A percentile compares a stretch with the other conserved stretches of the same genome.
These are phyloP conservation scores for Barbus barbus DNA, from an alignment of 2,113 vertebrate genomes.

Conservation along the genomic window DNA sequence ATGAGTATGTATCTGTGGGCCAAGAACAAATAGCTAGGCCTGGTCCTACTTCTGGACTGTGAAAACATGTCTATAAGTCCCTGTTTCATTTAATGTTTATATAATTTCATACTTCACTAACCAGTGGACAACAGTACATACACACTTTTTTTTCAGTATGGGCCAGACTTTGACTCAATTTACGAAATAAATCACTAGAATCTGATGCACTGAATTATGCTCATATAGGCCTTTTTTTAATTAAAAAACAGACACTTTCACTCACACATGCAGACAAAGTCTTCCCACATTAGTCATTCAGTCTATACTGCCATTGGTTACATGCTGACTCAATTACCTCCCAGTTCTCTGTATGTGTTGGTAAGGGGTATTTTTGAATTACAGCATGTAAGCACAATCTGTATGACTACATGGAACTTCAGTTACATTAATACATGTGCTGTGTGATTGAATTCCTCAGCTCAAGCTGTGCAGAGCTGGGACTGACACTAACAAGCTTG, in stretches of 20 bases:
- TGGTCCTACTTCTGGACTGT: neutral
- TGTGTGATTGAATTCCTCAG: slow-evolving; percentile 57
- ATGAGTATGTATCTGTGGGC: neutral
- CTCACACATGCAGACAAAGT: slow-evolving; percentile 5
- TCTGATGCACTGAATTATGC: neutral
- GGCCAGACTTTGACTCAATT: neutral
- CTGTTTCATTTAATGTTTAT: neutral
- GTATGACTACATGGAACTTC: slow-evolving; percentile 59
- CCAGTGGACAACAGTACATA: neutral
- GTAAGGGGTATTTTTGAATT: slow-evolving; percentile 57
- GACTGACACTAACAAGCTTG: slow-evolving; percentile 71
- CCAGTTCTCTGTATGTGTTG: slow-evolving; percentile 35
- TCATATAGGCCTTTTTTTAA: neutral
- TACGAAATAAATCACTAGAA: neutral
- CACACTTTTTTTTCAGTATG: neutral
- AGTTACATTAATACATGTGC: slow-evolving; percentile 66
- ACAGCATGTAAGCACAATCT: slow-evolving; percentile 60
- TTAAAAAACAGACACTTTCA: neutral
- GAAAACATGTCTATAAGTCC: neutral
- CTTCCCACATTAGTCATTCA: slow-evolving; percentile 19
- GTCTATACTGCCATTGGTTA: slow-evolving; percentile 17
- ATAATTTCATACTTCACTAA: neutral
- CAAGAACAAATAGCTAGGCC: neutral
- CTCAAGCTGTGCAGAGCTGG: slow-evolving; percentile 32
- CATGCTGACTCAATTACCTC: slow-evolving; percentile 62